Conservation (phyloP, 2,888 invertebrate species). For the Galeopsomyia nigrocyanea region DNA sequence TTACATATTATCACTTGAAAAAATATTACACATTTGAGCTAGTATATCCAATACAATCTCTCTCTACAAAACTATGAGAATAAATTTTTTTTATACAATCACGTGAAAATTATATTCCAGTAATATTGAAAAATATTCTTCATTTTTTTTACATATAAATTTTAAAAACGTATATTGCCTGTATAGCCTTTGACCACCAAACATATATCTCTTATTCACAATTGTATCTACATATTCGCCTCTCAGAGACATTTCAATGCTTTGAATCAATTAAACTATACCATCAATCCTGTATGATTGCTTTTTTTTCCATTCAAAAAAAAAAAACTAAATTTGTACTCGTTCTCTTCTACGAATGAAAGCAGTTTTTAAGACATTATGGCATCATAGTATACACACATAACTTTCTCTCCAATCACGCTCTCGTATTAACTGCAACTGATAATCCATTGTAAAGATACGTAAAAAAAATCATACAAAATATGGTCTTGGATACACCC, state of each 20-base stretch:
- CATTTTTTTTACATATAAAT: no score
- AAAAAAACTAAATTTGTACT: slow-evolving; percentile 19
- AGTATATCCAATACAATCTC: no score
- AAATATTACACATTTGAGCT: no score
- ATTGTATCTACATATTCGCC: background rate
- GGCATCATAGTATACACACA: slow-evolving; percentile 25
- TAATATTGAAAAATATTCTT: no score
- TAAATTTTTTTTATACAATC: no score
- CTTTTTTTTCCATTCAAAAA: slow-evolving; percentile 11
- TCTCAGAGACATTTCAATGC: slow-evolving; percentile 2
- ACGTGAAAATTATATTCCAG: no score
- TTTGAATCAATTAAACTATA: slow-evolving; percentile 11
- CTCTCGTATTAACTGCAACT: slow-evolving; percentile 17
- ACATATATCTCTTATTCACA: no score
- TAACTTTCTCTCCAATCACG: slow-evolving; percentile 5
- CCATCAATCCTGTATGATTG: slow-evolving; percentile 1
- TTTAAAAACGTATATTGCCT: no score
- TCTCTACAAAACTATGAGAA: no score
- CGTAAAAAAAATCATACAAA: slow-evolving; percentile 63
- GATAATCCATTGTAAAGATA: slow-evolving; percentile 52
- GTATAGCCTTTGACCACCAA: no score
- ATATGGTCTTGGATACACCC: slow-evolving; percentile 34
- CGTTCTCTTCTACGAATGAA: slow-evolving; percentile 3
- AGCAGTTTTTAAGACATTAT: slow-evolving; percentile 25
- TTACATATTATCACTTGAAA: background rate